Evolutionary conservation across 53 echinoderm and acorn worm genomes (phyloP), one percentile per base, ranked within the genome.

Genomic region (Mesocentrotus franciscanus): DNA sequence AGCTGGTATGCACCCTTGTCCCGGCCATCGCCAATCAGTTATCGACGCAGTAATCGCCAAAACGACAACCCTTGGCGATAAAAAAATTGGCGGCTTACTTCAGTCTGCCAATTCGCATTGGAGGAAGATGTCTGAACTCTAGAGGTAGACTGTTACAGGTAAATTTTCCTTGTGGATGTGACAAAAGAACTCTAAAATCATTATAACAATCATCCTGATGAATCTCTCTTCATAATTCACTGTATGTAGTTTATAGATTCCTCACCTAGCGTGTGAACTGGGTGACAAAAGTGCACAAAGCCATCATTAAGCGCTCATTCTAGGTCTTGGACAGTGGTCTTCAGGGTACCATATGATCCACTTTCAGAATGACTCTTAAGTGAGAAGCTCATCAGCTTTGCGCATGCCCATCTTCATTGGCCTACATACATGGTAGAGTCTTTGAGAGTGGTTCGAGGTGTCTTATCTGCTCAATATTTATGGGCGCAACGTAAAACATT

Each of bases 341-440:
- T 87, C 27, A 29, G 58, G 87, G 87, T 58, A 87, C 27, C 27
- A 56, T 87, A 56, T 87, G 87, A 87, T 87, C 87, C 12, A 87
- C 57, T 87, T 87, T 58, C 27, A 29, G 57, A 57, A 87, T 58
- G 87, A 58, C 56, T 87, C 58, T 87, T 87, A 27, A 87, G 87
- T 13, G 58, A 58, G 87, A 35, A 87, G 33, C 87, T 58, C 57
- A 58, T 87, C 87, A 87, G 58, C 58, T 56, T 58, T 0, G 9
- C n/a, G 49, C 12, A 87, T 66, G 91, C 91, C 91, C 32, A 35
- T 91, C 91, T 91, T 91, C 91, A 91, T 91, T 91, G 91, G 66
- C 91, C 91, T 91, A 91, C 61, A 91, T 64, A 91, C 91, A 30
- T 91, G 91, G 91, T 91, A 20, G 10, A 91, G 90, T 90, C 90